Percentiles rank a stretch among this genome's conserved stretches.
phyloP scores from a whole-genome alignment of 1,140 invertebrate genomes.

The Penaeus indicus region DNA sequence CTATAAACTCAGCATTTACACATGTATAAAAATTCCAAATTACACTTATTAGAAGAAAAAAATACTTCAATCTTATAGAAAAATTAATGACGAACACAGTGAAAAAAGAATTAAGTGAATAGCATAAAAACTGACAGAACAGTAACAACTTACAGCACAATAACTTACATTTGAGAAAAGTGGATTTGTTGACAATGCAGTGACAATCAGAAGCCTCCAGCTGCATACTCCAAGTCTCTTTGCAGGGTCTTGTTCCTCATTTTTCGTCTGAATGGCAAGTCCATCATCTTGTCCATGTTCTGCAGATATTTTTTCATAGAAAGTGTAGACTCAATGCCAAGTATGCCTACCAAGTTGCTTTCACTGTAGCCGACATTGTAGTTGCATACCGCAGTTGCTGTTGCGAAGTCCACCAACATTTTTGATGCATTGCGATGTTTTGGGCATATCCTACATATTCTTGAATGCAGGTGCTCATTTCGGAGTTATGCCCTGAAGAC shows the following conservation, averaged over 20 bases:
- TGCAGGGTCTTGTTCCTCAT: not conserved
- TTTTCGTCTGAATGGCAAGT: not conserved
- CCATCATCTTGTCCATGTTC: not conserved
- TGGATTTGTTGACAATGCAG: not conserved
- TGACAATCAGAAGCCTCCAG: not conserved
- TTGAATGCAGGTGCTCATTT: not conserved
- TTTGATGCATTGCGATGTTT: not conserved
- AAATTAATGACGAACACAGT: no score
- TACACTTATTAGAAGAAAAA: no score
- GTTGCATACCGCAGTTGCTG: slow-evolving; percentile 5
- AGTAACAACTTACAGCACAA: no score
- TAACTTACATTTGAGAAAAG: slow-evolving; percentile 35
- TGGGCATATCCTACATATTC: slow-evolving; percentile 19
- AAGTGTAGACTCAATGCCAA: not conserved
- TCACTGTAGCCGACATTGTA: not conserved
- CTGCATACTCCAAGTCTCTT: slow-evolving; percentile 2
- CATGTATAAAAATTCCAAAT: no score
- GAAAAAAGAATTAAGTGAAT: no score
- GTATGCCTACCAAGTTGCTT: not conserved
- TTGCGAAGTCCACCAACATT: slow-evolving; percentile 24
- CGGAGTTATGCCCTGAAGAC: slow-evolving; percentile 10
- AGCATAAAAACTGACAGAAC: no score
- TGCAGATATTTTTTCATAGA: not conserved
- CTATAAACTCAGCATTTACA: no score
- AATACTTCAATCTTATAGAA: not conserved